Percentiles rank a stretch among this genome's conserved stretches.
These are phyloP conservation scores for Nannospalax galili DNA, from an alignment of 2,113 vertebrate genomes.

Conservation along the genomic window DNA sequence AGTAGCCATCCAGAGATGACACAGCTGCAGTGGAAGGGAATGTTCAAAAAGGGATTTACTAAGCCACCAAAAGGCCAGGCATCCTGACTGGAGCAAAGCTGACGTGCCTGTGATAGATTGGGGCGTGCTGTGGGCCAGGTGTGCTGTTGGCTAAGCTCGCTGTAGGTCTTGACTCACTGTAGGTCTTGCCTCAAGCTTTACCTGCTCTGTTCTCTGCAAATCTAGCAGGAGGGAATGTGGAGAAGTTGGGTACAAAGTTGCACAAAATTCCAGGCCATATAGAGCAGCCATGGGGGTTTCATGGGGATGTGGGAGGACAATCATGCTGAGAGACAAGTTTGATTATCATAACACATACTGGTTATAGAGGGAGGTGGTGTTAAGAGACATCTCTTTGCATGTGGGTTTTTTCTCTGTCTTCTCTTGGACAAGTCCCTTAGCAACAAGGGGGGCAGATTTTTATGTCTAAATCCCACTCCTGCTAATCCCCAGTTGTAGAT, in stretches of 20 bases:
- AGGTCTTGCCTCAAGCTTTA: conserved; percentile 44
- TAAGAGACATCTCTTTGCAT: too few relatives aligned
- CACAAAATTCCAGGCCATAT: background rate
- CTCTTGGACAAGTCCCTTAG: background rate
- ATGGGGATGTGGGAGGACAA: accelerated
- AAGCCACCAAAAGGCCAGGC: background rate
- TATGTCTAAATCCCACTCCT: background rate
- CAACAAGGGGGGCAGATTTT: background rate
- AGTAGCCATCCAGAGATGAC: conserved; percentile 1
- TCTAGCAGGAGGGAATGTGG: background rate
- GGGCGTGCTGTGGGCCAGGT: background rate
- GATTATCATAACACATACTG: background rate
- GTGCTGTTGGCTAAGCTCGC: too few relatives aligned
- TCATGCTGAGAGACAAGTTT: background rate
- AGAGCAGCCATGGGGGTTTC: accelerated
- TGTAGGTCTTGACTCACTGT: background rate
- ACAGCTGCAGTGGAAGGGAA: conserved; percentile 49
- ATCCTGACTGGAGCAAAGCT: conserved; percentile 38
- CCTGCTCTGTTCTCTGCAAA: conserved; percentile 45
- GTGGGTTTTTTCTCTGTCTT: background rate
- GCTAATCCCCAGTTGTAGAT: background rate
- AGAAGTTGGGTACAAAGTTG: background rate
- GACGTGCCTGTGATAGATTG: conserved; percentile 40
- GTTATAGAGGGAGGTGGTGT: background rate
- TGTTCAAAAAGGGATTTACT: conserved; percentile 5